phyloP scores from a whole-genome alignment of 2,113 vertebrate species.

The zebrafish (Danio rerio) region DNA sequence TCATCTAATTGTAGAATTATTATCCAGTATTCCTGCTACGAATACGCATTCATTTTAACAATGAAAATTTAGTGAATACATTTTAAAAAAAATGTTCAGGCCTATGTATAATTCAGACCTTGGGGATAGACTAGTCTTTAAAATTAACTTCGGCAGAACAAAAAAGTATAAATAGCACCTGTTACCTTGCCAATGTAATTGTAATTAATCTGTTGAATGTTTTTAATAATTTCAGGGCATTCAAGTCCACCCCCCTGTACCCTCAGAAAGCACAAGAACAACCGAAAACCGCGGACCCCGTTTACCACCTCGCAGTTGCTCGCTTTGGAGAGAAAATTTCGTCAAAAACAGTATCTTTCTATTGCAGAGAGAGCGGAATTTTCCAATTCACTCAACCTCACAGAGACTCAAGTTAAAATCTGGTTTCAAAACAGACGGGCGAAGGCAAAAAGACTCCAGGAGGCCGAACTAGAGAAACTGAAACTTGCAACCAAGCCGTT shows the following conservation, averaged over 20 bases:
- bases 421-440: constrained; percentile 79
- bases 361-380: constrained; percentile 72
- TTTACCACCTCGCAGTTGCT: constrained; percentile 75
- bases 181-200: too few species aligned
- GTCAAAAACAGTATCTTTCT: constrained; percentile 75
- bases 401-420: constrained; percentile 78
- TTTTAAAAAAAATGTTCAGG: not conserved
- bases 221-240: constrained; percentile 61
- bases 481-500: constrained; percentile 73
- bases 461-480: constrained; percentile 75
- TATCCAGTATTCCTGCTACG: not conserved
- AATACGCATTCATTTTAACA: not conserved
- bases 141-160: too few species aligned
- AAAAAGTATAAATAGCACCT: too few species aligned
- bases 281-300: constrained; percentile 74
- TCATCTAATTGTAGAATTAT: not conserved
- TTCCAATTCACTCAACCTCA: constrained; percentile 71
- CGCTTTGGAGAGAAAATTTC: constrained; percentile 73
- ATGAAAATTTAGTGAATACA: not conserved
- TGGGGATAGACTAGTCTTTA: too few species aligned
- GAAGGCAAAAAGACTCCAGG: constrained; percentile 75
- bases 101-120: too few species aligned
- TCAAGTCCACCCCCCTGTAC: constrained; percentile 62
- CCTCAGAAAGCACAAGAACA: constrained; percentile 76
- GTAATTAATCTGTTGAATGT: not conserved